Evolutionary conservation across 2,797 vertebrate species (phyloP).

Genomic region (Microctenopoma steveboyesi): DNA sequence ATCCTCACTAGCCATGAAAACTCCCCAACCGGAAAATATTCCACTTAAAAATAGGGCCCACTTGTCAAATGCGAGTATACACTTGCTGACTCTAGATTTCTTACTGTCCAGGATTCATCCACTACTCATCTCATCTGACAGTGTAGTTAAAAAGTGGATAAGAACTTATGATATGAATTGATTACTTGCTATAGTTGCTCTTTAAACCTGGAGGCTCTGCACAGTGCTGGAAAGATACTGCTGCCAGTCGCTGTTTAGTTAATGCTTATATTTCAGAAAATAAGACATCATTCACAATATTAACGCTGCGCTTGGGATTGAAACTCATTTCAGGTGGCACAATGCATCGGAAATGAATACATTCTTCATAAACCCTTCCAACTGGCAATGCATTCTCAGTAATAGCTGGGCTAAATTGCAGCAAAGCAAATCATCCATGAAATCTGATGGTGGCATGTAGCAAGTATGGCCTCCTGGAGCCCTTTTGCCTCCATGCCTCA

Average conservation of each 20-base stretch:
- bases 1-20: constrained; percentile 66
- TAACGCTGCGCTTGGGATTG: neutral
- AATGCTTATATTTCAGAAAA: constrained; percentile 6
- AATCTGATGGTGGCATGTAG: constrained; percentile 56
- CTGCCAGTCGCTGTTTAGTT: constrained; percentile 3
- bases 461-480: constrained; percentile 35
- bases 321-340: constrained; percentile 7
- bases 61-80: constrained; percentile 64
- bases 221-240: constrained; percentile 5
- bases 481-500: constrained; percentile 40
- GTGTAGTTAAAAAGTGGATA: constrained; percentile 28
- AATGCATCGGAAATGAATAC: constrained; percentile 12
- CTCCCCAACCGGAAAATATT: constrained; percentile 73
- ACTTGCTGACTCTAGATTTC: constrained; percentile 71
- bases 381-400: constrained; percentile 33
- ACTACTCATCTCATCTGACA: constrained; percentile 21
- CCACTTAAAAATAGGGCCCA: constrained; percentile 57
- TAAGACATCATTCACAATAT: neutral
- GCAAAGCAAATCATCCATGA: constrained; percentile 65
- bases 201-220: constrained; percentile 20
- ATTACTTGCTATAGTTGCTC: constrained; percentile 42
- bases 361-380: constrained; percentile 37
- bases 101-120: constrained; percentile 29
- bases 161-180: constrained; percentile 23
- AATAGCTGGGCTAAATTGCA: constrained; percentile 55